Percentiles rank a stretch among this genome's conserved stretches.
Evolutionary conservation across 2,888 invertebrate genomes (phyloP).

Genomic region (Blastobasis lacticolella): DNA sequence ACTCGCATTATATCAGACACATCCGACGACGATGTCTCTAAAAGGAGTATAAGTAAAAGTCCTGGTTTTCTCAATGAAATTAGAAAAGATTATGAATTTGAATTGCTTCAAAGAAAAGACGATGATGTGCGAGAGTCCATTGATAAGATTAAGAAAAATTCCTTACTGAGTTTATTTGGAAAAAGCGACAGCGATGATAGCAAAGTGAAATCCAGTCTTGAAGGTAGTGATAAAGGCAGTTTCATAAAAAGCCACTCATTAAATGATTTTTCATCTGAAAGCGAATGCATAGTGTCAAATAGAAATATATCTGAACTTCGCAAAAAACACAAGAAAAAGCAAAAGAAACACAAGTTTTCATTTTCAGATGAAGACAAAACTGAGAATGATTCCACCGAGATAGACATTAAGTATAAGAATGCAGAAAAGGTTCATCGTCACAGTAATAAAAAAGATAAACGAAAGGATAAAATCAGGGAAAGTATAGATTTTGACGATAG

Average conservation of each 20-base stretch:
- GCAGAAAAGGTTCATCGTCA: slow-evolving; percentile 70
- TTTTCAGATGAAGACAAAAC: slow-evolving; percentile 69
- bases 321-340: slow-evolving; percentile 89
- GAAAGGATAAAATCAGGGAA: slow-evolving; percentile 73
- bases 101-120: slow-evolving; percentile 36
- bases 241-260: slow-evolving; percentile 38
- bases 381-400: slow-evolving; percentile 30
- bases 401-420: slow-evolving; percentile 52
- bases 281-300: slow-evolving; percentile 54
- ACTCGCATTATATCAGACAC: slow-evolving; percentile 86
- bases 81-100: slow-evolving; percentile 73
- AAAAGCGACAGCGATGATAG: slow-evolving; percentile 65
- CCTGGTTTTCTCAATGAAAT: slow-evolving; percentile 49
- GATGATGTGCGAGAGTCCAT: slow-evolving; percentile 29
- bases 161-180: slow-evolving; percentile 56
- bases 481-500: slow-evolving; percentile 61
- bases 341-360: slow-evolving; percentile 83
- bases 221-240: slow-evolving; percentile 48
- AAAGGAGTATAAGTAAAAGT: slow-evolving; percentile 63
- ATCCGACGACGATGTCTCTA: slow-evolving; percentile 79
- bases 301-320: slow-evolving; percentile 69
- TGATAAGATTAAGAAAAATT: slow-evolving; percentile 50
- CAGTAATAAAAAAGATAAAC: slow-evolving; percentile 75
- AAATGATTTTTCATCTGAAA: slow-evolving; percentile 65
- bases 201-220: slow-evolving; percentile 47